These are phyloP conservation scores for Sarcophilus harrisii DNA, from an alignment of 2,797 vertebrate species.

Conservation along the genomic window DNA sequence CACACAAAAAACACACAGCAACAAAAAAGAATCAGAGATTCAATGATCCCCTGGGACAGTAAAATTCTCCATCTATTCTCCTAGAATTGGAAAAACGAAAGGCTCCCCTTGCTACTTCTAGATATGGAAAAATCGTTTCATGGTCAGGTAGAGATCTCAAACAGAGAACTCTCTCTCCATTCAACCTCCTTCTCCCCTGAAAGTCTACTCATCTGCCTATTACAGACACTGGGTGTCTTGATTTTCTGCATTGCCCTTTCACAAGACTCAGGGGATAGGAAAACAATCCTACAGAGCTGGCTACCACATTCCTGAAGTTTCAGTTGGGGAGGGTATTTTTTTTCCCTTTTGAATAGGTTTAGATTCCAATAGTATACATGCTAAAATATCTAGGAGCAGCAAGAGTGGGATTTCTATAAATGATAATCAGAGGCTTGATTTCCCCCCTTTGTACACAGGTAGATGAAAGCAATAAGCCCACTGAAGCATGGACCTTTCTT, in stretches of 20 bases:
- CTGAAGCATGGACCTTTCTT: not conserved
- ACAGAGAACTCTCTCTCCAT: not conserved
- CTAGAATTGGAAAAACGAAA: not conserved
- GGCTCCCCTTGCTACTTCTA: not conserved
- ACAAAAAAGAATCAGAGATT: not conserved
- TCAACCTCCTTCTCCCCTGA: not conserved
- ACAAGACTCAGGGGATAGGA: not conserved
- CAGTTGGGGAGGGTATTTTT: constrained; percentile 46
- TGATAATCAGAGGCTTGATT: not conserved
- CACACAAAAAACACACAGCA: not conserved
- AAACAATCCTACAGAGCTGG: not conserved
- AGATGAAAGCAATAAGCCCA: not conserved
- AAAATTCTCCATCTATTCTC: not conserved
- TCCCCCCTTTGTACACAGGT: not conserved
- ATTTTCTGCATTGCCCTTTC: constrained; percentile 7
- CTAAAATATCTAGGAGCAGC: not conserved
- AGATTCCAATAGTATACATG: not conserved
- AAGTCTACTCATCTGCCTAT: not conserved
- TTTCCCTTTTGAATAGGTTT: constrained; percentile 32
- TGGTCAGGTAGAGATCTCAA: not conserved
- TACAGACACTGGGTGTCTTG: not conserved
- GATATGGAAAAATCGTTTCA: constrained; percentile 14
- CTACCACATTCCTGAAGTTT: constrained; percentile 45
- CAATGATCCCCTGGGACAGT: not conserved
- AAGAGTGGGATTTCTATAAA: constrained; percentile 20